These are phyloP conservation scores for Marisa cornuarietis DNA, from an alignment of 1,140 invertebrate genomes.

Conservation along the genomic window DNA sequence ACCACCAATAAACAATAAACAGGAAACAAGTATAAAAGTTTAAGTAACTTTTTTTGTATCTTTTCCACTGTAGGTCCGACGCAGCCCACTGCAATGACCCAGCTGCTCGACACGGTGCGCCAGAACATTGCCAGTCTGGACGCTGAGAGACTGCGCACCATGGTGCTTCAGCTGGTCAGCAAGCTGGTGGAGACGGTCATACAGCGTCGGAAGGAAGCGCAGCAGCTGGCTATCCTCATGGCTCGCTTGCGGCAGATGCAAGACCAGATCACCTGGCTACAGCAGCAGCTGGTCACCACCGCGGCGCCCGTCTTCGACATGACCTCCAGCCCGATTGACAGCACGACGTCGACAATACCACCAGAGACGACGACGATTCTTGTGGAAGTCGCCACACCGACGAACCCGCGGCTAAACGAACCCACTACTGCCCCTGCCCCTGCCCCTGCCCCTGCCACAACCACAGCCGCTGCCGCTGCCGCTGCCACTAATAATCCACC, in stretches of 20 bases:
- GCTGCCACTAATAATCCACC: neutral
- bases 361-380: neutral
- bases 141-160: neutral
- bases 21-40: neutral
- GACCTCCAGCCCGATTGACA: neutral
- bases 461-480: neutral
- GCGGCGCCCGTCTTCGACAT: neutral
- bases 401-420: no score
- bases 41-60: neutral
- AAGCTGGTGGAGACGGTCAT: neutral
- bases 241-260: neutral
- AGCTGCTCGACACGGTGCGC: neutral
- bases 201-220: neutral
- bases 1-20: neutral
- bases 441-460: neutral
- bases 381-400: neutral
- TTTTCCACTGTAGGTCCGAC: neutral
- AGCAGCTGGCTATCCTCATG: neutral
- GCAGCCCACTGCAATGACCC: neutral
- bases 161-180: neutral
- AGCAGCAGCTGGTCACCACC: neutral
- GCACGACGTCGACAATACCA: neutral
- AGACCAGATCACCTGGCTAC: neutral
- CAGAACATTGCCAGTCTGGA: neutral
- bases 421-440: neutral